Conservation (phyloP, 2,888 invertebrate genomes). For the Seira sanloemensis region DNA sequence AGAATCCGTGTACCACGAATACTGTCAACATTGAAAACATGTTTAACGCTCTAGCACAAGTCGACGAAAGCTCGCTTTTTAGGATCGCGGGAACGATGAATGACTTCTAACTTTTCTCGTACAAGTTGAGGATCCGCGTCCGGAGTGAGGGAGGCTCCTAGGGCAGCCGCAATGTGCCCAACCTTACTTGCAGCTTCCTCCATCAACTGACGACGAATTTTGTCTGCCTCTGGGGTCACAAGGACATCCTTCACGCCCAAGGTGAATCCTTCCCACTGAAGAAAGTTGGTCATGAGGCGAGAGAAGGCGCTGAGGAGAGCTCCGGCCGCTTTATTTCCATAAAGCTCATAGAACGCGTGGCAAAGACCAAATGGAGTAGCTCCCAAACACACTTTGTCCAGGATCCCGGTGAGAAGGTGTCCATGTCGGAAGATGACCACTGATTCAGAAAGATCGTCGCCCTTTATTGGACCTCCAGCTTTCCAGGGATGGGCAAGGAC, state of each 20-base stretch:
- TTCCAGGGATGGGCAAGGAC: conserved; percentile 79
- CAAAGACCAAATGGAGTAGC: conserved; percentile 95
- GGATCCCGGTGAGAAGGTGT: conserved; percentile 90
- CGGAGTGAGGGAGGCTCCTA: conserved; percentile 83
- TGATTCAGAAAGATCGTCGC: conserved; percentile 87
- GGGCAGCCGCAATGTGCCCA: conserved; percentile 82
- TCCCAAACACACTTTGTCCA: conserved; percentile 98
- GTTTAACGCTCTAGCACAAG: conserved; percentile 82
- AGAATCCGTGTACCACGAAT: neutral
- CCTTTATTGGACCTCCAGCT: conserved; percentile 80
- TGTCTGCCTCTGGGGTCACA: conserved; percentile 84
- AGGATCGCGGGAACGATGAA: conserved; percentile 82
- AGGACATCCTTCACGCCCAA: conserved; percentile 96
- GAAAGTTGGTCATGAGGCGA: conserved; percentile 91
- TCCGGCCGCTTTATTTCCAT: conserved; percentile 91
- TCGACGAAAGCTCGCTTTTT: conserved; percentile 87
- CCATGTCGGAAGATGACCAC: conserved; percentile 92
- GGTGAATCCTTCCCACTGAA: conserved; percentile 95
- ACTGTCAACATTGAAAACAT: neutral
- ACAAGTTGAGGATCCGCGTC: conserved; percentile 79
- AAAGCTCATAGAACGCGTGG: conserved; percentile 96
- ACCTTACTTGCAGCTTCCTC: conserved; percentile 79
- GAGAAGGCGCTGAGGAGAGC: conserved; percentile 91
- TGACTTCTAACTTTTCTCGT: conserved; percentile 82
- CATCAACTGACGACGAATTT: conserved; percentile 83